Base-by-base conservation (phyloP, 2,113 vertebrate species). In the Dasyprocta punctata region DNA sequence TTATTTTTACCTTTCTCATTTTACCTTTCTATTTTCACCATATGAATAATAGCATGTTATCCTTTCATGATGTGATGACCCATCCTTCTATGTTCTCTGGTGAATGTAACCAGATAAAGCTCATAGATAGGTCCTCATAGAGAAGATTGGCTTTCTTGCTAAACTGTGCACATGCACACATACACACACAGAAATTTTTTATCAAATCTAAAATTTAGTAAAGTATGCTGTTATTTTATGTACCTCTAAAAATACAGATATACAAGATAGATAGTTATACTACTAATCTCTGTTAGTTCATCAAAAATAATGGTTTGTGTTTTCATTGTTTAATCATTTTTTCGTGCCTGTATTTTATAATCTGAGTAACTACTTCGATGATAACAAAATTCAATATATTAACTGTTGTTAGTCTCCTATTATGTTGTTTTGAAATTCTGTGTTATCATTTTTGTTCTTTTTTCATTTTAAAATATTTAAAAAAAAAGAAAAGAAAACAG, bases 41-140 rank as follows among this genome's bases (percentile, higher is more conserved):
- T 38, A 7, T 84, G n/a, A 77, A 75, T 95, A 93, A 58, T 88
- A 96, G 60, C 75, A n/a, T 80, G 3, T 91, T 97, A 56, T 65
- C 30, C 47, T 44, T 33, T 95, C 65, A 60, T 92, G 90, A 82
- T 0, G 3, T 60, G 49, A 92, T 75, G 95, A 10, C 90, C 60
- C 0, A 0, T 30, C 80, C 56, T 60, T 96, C 90, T 95, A 28
- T 86, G 86, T 75, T 52, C 78, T 49, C 1, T 82, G 93, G 96
- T 93, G 41, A 17, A 56, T 38, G 9, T 56, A 87, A 87, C 61
- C 90, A 96, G 97, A 86, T 90, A 36, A 84, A 95, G 0, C 90
- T 71, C 85, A 92, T 92, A 88, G 97, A 30, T 14, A 89, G 13
- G 44, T 94, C 90, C 89, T 63, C 67, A 60, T 8, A 56, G 95